phyloP scores from a whole-genome alignment of 1,140 invertebrate species.

The Arion vulgaris region DNA sequence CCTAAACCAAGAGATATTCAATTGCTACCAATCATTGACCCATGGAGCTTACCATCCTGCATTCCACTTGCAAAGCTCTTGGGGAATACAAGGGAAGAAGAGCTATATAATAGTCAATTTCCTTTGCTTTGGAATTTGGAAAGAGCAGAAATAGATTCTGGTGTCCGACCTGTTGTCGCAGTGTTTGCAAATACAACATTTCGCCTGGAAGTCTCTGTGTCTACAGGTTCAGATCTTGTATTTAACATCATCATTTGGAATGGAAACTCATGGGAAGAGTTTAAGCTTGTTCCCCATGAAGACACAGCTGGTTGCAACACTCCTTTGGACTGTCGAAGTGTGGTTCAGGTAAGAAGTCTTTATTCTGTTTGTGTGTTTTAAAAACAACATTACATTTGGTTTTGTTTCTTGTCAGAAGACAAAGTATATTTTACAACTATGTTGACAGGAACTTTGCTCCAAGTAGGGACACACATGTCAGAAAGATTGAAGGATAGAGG shows the following conservation, averaged over 20 bases:
- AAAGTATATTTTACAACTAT: too few species aligned
- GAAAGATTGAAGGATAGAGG: too few species aligned
- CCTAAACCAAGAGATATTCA: conserved; percentile 1
- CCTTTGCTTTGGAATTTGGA: background rate
- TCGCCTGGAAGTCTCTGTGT: background rate
- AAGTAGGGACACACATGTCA: too few species aligned
- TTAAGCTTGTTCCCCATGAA: background rate
- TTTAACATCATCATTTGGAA: conserved; percentile 31
- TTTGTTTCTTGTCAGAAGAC: too few species aligned
- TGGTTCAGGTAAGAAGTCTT: conserved; percentile 10
- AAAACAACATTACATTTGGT: too few species aligned
- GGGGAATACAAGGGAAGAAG: background rate
- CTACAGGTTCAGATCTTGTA: background rate
- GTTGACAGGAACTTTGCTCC: too few species aligned
- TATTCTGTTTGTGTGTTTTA: too few species aligned
- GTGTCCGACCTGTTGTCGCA: background rate
- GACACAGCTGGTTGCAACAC: conserved; percentile 1
- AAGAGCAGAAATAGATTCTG: background rate
- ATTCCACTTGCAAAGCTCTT: background rate
- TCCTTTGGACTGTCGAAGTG: conserved; percentile 8
- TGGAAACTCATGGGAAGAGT: background rate
- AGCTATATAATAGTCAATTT: background rate
- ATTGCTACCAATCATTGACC: background rate
- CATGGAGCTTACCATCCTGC: background rate
- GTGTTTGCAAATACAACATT: conserved; percentile 11